Percentiles rank a stretch among this genome's conserved stretches.
phyloP scores from a whole-genome alignment of 2,888 invertebrate genomes.

The Parapristionchus giblindavisi region DNA sequence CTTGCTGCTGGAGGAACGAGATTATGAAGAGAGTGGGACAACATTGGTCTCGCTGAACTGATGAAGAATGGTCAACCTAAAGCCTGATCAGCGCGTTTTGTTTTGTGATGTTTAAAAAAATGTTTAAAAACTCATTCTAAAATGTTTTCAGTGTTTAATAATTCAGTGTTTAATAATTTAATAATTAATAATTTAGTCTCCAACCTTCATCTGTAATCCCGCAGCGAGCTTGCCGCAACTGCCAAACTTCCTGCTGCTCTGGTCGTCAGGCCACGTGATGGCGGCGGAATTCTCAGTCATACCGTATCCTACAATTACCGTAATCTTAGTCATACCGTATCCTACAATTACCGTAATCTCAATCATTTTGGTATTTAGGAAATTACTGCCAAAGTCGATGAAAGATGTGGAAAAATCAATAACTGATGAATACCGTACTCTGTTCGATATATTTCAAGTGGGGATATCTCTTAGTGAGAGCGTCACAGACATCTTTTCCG shows the following conservation, averaged over 20 bases:
- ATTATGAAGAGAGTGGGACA: too few species aligned
- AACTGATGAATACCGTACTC: constrained; percentile 25
- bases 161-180: too few species aligned
- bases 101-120: too few species aligned
- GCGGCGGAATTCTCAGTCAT: constrained; percentile 51
- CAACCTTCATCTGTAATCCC: constrained; percentile 46
- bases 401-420: too few species aligned
- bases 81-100: too few species aligned
- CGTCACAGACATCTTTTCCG: constrained; percentile 64
- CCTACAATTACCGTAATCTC: too few species aligned
- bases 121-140: too few species aligned
- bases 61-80: neutral
- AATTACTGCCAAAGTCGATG: too few species aligned
- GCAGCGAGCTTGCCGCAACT: constrained; percentile 36
- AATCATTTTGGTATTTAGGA: too few species aligned
- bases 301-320: constrained; percentile 45
- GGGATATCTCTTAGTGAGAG: constrained; percentile 55
- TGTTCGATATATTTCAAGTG: constrained; percentile 54
- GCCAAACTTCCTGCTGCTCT: constrained; percentile 31
- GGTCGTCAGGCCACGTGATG: constrained; percentile 3
- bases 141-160: too few species aligned
- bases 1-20: too few species aligned
- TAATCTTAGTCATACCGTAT: neutral
- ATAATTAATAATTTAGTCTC: too few species aligned
- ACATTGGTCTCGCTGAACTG: neutral